Percentiles rank a stretch among this genome's conserved stretches.
Evolutionary conservation across 2,888 invertebrate species (phyloP).

Genomic region (Plusia festucae): DNA sequence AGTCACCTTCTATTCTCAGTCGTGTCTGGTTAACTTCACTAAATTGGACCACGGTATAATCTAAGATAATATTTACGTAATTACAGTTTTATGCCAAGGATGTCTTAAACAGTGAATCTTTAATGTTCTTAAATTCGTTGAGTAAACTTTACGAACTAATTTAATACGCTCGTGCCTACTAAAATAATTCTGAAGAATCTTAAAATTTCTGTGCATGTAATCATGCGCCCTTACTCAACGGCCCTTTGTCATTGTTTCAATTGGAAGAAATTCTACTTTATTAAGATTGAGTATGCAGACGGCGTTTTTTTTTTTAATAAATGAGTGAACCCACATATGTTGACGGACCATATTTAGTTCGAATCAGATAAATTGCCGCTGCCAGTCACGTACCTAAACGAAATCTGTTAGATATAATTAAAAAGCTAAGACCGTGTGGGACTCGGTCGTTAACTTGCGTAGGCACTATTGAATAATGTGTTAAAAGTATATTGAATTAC

Average conservation of each 20-base stretch:
- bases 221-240: constrained; percentile 12
- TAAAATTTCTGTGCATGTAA: constrained; percentile 12
- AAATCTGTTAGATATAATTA: constrained; percentile 46
- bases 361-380: constrained; percentile 9
- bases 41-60: constrained; percentile 56
- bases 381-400: constrained; percentile 29
- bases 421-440: constrained; percentile 60
- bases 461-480: constrained; percentile 49
- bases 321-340: constrained; percentile 44
- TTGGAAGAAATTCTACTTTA: constrained; percentile 40
- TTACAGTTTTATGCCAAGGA: constrained; percentile 26
- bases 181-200: constrained; percentile 18
- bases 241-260: constrained; percentile 20
- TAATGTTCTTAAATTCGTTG: constrained; percentile 12
- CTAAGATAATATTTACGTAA: constrained; percentile 48
- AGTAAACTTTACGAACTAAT: constrained; percentile 26
- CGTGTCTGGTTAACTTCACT: constrained; percentile 53
- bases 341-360: constrained; percentile 24
- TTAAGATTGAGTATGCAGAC: constrained; percentile 55
- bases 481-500: constrained; percentile 36
- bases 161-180: constrained; percentile 14
- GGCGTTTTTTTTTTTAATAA: constrained; percentile 42
- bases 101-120: constrained; percentile 16
- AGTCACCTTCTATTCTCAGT: constrained; percentile 61
- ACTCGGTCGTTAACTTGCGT: constrained; percentile 64